Evolutionary conservation across 1,140 invertebrate species (phyloP).

Genomic region (Neotoxoptera formosana): DNA sequence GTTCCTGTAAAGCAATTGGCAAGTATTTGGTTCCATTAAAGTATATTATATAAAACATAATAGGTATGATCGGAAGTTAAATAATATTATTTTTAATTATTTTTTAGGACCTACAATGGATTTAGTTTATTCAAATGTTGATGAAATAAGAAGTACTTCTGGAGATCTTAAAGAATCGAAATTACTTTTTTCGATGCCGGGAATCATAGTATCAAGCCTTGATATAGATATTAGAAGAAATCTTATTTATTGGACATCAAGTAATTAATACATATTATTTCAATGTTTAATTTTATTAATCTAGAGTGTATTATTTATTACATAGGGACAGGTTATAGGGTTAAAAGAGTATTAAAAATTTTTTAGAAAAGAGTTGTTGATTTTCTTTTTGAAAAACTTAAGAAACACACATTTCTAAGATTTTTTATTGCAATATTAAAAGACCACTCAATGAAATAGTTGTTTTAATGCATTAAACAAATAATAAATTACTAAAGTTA

Average conservation of each 20-base stretch:
- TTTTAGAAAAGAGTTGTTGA: too few relatives aligned
- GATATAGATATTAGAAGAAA: conserved; percentile 61
- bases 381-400: too few relatives aligned
- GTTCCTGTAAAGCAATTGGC: conserved; percentile 73
- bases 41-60: background rate
- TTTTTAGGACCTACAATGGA: conserved; percentile 61
- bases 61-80: background rate
- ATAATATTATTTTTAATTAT: conserved; percentile 43
- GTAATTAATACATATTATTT: conserved; percentile 64
- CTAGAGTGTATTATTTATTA: too few relatives aligned
- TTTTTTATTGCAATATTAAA: too few relatives aligned
- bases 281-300: background rate
- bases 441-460: too few relatives aligned
- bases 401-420: too few relatives aligned
- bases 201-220: conserved; percentile 60
- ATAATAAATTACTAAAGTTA: background rate
- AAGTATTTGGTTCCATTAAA: conserved; percentile 24
- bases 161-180: conserved; percentile 59
- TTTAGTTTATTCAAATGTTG: conserved; percentile 59
- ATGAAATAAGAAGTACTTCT: conserved; percentile 60
- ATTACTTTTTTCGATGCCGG: conserved; percentile 58
- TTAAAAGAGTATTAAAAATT: too few relatives aligned
- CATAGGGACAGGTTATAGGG: too few relatives aligned
- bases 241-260: conserved; percentile 63
- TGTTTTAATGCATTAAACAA: too few relatives aligned